phyloP scores from a whole-genome alignment of 2,797 vertebrate genomes.

The Allobates femoralis region DNA sequence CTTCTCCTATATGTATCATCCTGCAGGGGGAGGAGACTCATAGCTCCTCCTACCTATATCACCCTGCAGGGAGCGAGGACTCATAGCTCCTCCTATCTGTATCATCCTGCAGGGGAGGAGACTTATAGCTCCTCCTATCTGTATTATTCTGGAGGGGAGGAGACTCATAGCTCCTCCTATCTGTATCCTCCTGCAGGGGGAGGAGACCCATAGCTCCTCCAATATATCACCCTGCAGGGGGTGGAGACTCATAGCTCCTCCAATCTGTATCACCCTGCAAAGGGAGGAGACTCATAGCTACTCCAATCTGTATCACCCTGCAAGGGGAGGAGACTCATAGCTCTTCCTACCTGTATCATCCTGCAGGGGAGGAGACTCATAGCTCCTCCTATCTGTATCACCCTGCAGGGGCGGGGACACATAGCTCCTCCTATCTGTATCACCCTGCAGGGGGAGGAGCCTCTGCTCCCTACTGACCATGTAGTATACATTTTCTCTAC shows the following conservation, averaged over 20 bases:
- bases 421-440: too few relatives aligned
- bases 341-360: conserved; percentile 15
- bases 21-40: conserved; percentile 23
- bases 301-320: conserved; percentile 14
- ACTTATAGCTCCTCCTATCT: background rate
- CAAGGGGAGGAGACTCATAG: conserved; percentile 26
- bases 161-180: conserved; percentile 22
- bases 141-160: conserved; percentile 9
- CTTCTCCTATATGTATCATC: conserved; percentile 15
- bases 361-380: conserved; percentile 26
- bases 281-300: conserved; percentile 15
- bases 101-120: too few relatives aligned
- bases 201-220: conserved; percentile 17
- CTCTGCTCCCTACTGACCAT: too few relatives aligned
- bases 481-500: conserved; percentile 69
- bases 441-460: too few relatives aligned
- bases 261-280: conserved; percentile 16
- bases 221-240: conserved; percentile 27
- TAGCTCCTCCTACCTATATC: conserved; percentile 2
- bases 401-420: conserved; percentile 7
- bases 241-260: background rate
- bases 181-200: conserved; percentile 22
- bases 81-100: too few relatives aligned
- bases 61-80: conserved; percentile 15
- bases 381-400: conserved; percentile 11